phyloP scores from a whole-genome alignment of 2,113 vertebrate species.

The Muntiacus muntjak region DNA sequence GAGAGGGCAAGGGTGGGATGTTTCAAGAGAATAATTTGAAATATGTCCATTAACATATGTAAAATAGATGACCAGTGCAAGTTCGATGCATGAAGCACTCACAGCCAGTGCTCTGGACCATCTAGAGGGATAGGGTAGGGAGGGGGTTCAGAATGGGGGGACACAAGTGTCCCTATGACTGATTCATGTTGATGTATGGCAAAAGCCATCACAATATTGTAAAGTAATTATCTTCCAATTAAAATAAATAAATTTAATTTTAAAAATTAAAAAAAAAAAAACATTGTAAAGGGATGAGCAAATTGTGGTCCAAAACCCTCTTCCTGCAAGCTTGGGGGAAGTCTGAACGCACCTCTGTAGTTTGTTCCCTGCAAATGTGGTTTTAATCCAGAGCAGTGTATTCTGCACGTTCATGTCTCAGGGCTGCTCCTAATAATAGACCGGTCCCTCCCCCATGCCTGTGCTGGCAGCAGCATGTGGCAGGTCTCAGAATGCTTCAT shows the following conservation, averaged over 20 bases:
- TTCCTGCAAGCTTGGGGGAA: neutral
- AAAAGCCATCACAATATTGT: neutral
- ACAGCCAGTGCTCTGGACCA: neutral
- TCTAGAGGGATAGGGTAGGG: neutral
- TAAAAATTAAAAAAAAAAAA: neutral
- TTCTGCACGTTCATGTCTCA: constrained; percentile 30
- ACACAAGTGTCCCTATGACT: neutral
- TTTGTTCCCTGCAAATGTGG: neutral
- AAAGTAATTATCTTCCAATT: neutral
- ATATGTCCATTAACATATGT: neutral
- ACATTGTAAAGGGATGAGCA: neutral
- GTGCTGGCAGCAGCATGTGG: neutral
- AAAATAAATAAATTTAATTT: neutral
- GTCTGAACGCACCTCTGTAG: neutral
- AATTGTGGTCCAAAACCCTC: neutral
- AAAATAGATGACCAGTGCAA: neutral
- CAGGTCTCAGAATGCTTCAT: neutral
- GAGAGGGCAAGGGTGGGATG: neutral
- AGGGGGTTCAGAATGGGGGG: neutral
- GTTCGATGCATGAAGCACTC: neutral
- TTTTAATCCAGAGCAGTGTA: constrained; percentile 53
- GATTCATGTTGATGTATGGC: neutral
- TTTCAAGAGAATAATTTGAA: neutral
- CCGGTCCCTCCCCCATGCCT: neutral
- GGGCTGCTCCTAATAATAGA: constrained; percentile 30